Conservation (phyloP, 2,888 invertebrate genomes). For the Emesis furor region DNA sequence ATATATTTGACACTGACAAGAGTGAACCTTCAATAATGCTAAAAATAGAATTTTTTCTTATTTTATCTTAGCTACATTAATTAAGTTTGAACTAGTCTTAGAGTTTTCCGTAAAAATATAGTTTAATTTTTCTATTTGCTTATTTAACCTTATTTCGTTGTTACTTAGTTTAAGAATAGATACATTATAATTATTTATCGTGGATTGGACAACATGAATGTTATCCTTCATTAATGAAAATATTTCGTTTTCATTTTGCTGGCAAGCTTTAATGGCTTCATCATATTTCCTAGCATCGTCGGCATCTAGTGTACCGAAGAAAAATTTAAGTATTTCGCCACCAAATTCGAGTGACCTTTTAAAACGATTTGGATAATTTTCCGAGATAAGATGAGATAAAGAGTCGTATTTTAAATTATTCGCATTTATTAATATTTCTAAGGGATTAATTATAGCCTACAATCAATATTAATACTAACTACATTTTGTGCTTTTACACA, state of each 20-base stretch:
- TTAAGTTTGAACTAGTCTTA: not conserved
- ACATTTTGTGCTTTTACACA: not conserved
- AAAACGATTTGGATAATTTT: not conserved
- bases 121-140: not conserved
- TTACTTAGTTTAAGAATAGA: not conserved
- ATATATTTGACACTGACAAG: slow-evolving; percentile 11
- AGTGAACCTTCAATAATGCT: not conserved
- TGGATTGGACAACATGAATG: not conserved
- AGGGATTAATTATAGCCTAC: no score
- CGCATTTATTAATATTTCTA: no score
- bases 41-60: slow-evolving; percentile 13
- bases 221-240: not conserved
- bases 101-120: not conserved
- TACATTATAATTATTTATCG: not conserved
- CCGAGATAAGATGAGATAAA: not conserved
- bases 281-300: not conserved
- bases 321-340: not conserved
- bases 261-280: not conserved
- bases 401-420: not conserved
- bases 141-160: not conserved
- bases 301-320: not conserved
- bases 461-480: not conserved
- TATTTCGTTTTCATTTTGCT: not conserved
- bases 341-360: not conserved
- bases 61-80: not conserved